phyloP scores from a whole-genome alignment of 2,113 vertebrate species.

The Zapus hudsonius region DNA sequence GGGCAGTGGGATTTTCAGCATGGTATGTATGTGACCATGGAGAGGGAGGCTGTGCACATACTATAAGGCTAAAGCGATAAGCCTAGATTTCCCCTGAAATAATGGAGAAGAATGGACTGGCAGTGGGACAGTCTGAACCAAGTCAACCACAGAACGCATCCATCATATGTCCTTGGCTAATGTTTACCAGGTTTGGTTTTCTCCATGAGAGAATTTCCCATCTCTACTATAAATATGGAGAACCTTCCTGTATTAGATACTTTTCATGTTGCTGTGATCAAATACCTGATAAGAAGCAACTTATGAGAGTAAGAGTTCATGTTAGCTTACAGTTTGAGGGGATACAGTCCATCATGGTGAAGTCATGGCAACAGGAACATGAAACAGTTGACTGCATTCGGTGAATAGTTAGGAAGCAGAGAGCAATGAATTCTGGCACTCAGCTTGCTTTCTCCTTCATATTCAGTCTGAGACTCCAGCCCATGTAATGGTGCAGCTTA shows the following conservation, averaged over 20 bases:
- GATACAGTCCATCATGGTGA: too few species aligned
- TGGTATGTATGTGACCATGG: background rate
- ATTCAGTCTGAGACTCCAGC: too few species aligned
- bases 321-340: too few species aligned
- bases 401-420: too few species aligned
- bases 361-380: too few species aligned
- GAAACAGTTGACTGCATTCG: too few species aligned
- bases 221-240: background rate
- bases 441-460: too few species aligned
- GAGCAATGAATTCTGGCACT: too few species aligned
- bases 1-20: background rate
- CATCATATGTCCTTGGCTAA: background rate
- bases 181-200: background rate
- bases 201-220: background rate
- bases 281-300: too few species aligned
- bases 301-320: too few species aligned
- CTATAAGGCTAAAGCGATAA: background rate
- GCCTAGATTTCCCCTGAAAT: background rate
- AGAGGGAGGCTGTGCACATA: background rate
- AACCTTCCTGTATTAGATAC: background rate
- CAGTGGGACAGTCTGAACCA: background rate
- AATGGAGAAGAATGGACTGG: background rate
- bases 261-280: too few species aligned
- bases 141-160: background rate
- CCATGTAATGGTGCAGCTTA: too few species aligned